These are phyloP conservation scores for Mimumesa dahlbomi DNA, from an alignment of 2,888 invertebrate genomes.

Conservation along the genomic window DNA sequence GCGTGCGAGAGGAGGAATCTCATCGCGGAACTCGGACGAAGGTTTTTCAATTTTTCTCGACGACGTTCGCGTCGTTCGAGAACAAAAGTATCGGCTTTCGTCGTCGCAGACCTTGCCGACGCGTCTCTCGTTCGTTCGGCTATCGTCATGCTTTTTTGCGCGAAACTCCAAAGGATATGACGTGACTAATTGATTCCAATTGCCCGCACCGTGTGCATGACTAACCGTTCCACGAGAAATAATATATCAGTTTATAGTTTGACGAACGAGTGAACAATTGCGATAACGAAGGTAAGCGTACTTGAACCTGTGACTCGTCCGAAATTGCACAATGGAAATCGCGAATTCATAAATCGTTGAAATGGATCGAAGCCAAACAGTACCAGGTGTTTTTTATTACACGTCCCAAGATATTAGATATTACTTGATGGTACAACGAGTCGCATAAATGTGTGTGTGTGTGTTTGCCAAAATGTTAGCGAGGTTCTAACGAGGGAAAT, in stretches of 20 bases:
- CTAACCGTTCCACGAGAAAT: conserved; percentile 35
- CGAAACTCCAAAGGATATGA: conserved; percentile 36
- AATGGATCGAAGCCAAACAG: not conserved
- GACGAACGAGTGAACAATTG: not conserved
- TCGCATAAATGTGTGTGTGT: not conserved
- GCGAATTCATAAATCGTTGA: too few species aligned
- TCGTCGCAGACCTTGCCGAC: conserved; percentile 20
- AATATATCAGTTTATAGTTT: conserved; percentile 9
- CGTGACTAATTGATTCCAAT: conserved; percentile 50
- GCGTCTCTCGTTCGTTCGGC: conserved; percentile 16
- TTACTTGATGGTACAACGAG: not conserved
- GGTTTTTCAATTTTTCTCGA: too few species aligned
- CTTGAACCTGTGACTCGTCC: too few species aligned
- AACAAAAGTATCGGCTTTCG: conserved; percentile 26
- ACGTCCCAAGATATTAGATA: not conserved
- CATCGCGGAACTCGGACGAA: too few species aligned
- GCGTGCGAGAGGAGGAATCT: too few species aligned
- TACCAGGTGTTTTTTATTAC: too few species aligned
- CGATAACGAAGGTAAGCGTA: too few species aligned
- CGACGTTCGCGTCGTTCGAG: too few species aligned
- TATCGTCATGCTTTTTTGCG: conserved; percentile 32
- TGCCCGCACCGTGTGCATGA: conserved; percentile 35
- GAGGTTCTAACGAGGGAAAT: not conserved
- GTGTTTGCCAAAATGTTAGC: conserved; percentile 8
- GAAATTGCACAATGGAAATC: too few species aligned